phyloP scores from a whole-genome alignment of 2,797 vertebrate species.

The Esox lucius region DNA sequence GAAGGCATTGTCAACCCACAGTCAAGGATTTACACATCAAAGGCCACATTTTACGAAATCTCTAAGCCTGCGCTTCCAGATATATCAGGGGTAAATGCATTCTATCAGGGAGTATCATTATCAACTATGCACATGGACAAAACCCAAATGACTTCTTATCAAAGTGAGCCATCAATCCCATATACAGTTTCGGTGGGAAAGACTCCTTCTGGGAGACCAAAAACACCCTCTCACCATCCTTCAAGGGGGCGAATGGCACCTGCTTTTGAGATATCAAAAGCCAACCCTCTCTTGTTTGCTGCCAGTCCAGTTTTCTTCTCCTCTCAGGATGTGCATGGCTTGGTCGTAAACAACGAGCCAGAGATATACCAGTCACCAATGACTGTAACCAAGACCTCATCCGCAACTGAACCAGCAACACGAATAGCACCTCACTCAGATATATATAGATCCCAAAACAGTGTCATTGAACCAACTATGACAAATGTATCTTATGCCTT shows the following conservation, averaged over 20 bases:
- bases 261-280: conserved; percentile 68
- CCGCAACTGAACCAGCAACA: conserved; percentile 28
- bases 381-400: conserved; percentile 28
- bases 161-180: conserved; percentile 23
- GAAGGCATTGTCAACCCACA: conserved; percentile 42
- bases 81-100: conserved; percentile 39
- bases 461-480: background rate
- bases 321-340: conserved; percentile 43
- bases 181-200: conserved; percentile 37
- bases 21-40: conserved; percentile 70
- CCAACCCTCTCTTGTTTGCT: conserved; percentile 62
- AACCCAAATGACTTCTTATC: conserved; percentile 30
- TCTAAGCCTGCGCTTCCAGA: conserved; percentile 68
- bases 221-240: conserved; percentile 53
- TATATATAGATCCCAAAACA: background rate
- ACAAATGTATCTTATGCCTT: background rate
- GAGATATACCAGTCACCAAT: conserved; percentile 31
- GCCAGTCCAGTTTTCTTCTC: conserved; percentile 48
- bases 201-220: conserved; percentile 54
- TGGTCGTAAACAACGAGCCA: conserved; percentile 25
- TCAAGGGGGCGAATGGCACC: conserved; percentile 51
- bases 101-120: conserved; percentile 36
- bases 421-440: conserved; percentile 21
- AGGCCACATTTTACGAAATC: conserved; percentile 73
- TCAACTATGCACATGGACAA: conserved; percentile 41